Percentiles rank a stretch among this genome's conserved stretches.
These are phyloP conservation scores for Pipistrellus nathusii DNA, from an alignment of 2,797 vertebrate genomes.

Conservation along the genomic window DNA sequence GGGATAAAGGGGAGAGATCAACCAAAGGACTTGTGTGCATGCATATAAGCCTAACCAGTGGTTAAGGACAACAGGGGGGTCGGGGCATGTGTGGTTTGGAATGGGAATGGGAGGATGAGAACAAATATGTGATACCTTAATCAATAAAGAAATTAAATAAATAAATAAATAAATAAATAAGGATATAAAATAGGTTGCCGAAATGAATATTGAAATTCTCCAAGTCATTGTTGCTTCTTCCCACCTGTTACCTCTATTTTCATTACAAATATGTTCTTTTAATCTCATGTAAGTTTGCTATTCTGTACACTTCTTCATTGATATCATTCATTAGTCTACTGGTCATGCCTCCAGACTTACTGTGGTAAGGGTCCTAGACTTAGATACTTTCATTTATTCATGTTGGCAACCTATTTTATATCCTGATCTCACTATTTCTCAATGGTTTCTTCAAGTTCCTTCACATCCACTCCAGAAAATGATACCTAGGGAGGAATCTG, in stretches of 20 bases:
- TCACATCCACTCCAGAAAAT: background rate
- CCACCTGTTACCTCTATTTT: background rate
- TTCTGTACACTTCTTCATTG: background rate
- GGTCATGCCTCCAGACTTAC: background rate
- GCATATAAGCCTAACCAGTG: no score
- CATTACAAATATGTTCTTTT: background rate
- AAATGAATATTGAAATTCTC: background rate
- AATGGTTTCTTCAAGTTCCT: background rate
- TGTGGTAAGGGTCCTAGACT: background rate
- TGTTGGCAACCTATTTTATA: background rate
- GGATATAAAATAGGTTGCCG: no score
- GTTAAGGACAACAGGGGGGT: no score
- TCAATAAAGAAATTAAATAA: no score
- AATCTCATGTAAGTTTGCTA: background rate
- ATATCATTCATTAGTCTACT: background rate
- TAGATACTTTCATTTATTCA: background rate
- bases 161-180: no score
- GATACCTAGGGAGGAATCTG: background rate
- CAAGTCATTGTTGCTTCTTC: background rate
- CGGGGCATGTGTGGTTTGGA: no score
- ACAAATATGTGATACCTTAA: no score
- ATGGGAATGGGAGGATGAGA: no score
- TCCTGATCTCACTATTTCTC: background rate
- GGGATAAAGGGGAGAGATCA: no score
- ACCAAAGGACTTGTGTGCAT: no score